Evolutionary conservation across 37 sponge, comb jelly and placozoan genomes (phyloP), one percentile per base, ranked within the genome.

Genomic region (Agelas oroides): DNA sequence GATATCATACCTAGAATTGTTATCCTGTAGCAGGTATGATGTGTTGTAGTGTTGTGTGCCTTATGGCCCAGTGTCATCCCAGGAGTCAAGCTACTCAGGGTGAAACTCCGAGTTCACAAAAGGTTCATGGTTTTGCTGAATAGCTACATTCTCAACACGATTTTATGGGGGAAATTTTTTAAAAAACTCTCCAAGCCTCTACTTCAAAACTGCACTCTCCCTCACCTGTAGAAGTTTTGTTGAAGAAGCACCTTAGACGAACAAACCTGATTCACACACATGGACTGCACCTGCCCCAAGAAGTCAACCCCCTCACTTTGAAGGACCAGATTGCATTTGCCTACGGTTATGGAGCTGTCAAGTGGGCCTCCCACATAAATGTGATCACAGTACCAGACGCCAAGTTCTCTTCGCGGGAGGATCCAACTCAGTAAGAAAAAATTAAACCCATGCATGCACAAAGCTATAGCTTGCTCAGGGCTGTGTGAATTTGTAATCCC

Each of bases 221-320:
- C n/a, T n/a, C n/a, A n/a, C 46, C 8, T 13, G 13, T 63, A 84
- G 84, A 76, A 16, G 86, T 40, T 27, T 70, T 86, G 15, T 64
- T 86, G 63, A 78, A 71, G 2, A 18, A 61, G 79, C 28, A 31
- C 11, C 80, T 86, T 20, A 70, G 61, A 14, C 41, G 80, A 53
- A 86, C 87, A 41, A 64, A 86, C 53, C 32, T 78, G 64, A 78
- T 86, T 65, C 59, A 79, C 64, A 78, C 87, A 0, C 87, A 86
- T 46, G 87, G 80, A 2, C 73, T 86, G 36, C 41, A 79, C 73
- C 54, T 86, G 73, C 46, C 46, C 46, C 8, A 3, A 46, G 46
- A 46, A 46, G 46, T 46, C 46, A 46, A 46, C 31, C 33, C 33
- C 25, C 53, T 24, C 5, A 56, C 27, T 25, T 33, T 75, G 59